These are phyloP conservation scores for Aurelia sp. DNA, from an alignment of 30 jellyfish, hydroid and myxozoan genomes.

Conservation along the genomic window DNA sequence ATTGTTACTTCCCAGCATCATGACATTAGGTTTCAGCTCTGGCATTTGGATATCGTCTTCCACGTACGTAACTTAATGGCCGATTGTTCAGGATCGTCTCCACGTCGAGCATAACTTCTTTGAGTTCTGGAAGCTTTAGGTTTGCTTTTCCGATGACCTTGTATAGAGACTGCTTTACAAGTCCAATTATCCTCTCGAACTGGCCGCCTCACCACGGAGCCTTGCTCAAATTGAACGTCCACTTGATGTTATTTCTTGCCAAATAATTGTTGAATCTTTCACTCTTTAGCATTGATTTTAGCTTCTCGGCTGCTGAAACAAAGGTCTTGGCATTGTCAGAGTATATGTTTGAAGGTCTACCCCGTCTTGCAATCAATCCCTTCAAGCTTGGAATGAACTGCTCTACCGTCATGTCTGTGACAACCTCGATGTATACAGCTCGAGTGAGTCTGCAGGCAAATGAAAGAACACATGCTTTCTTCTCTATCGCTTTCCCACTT, in stretches of 20 bases:
- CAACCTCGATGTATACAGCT: constrained; percentile 60
- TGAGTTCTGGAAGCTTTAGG: constrained; percentile 41
- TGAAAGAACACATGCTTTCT: constrained; percentile 61
- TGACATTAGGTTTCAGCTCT: constrained; percentile 29
- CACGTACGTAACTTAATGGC: constrained; percentile 42
- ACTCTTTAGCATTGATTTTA: not conserved
- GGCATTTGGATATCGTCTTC: constrained; percentile 35
- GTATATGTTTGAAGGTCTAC: constrained; percentile 63
- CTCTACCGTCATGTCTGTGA: constrained; percentile 64
- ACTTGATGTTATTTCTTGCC: not conserved
- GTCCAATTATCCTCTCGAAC: constrained; percentile 15
- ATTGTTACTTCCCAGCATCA: constrained; percentile 10
- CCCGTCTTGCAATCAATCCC: constrained; percentile 61
- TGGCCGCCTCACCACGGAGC: constrained; percentile 30
- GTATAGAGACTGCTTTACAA: no score
- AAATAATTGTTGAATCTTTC: not conserved
- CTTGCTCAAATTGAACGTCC: constrained; percentile 16
- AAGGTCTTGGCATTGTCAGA: constrained; percentile 72
- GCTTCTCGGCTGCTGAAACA: constrained; percentile 58
- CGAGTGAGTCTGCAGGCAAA: constrained; percentile 73
- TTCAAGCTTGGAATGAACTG: constrained; percentile 45
- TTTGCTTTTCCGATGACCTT: constrained; percentile 34
- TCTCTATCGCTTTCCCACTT: not conserved
- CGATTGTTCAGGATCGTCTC: constrained; percentile 40
- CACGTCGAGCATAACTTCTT: constrained; percentile 39